Percentiles rank a stretch among this genome's conserved stretches.
These are phyloP conservation scores for Yoshiicerus persimilis DNA, from an alignment of 1,140 invertebrate species.

Conservation along the genomic window DNA sequence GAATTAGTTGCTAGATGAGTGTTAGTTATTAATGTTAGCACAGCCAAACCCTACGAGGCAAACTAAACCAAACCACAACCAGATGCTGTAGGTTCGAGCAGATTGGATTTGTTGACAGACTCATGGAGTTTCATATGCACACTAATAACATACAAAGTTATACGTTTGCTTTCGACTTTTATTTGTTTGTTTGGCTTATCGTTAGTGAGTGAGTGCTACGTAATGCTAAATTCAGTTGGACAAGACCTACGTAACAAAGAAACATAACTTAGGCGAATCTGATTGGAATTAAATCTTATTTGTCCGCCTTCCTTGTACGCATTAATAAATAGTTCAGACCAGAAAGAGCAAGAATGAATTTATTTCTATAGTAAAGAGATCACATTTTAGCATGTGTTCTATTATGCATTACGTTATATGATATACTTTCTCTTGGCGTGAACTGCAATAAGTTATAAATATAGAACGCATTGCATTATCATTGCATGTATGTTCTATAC, in stretches of 20 bases:
- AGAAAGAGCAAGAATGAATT: not conserved
- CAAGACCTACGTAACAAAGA: not conserved
- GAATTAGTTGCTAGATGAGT: not conserved
- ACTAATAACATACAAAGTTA: too few relatives aligned
- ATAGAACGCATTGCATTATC: not conserved
- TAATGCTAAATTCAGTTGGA: not conserved
- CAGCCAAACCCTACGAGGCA: not conserved
- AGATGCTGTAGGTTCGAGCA: not conserved
- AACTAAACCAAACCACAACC: not conserved
- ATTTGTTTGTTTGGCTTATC: not conserved
- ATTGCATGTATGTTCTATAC: not conserved
- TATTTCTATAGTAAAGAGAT: not conserved
- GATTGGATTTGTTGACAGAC: slow-evolving; percentile 6
- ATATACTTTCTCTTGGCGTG: not conserved
- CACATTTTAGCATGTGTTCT: not conserved
- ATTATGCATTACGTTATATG: too few relatives aligned
- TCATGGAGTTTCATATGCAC: not conserved
- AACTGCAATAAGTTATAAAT: not conserved
- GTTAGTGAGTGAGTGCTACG: not conserved
- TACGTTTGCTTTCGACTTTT: not conserved
- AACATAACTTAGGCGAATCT: not conserved
- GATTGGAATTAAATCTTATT: not conserved
- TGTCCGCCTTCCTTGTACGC: not conserved
- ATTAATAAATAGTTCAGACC: not conserved
- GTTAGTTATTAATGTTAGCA: not conserved